Evolutionary conservation across 2,888 invertebrate genomes (phyloP).

Genomic region (Tenthredo livida): DNA sequence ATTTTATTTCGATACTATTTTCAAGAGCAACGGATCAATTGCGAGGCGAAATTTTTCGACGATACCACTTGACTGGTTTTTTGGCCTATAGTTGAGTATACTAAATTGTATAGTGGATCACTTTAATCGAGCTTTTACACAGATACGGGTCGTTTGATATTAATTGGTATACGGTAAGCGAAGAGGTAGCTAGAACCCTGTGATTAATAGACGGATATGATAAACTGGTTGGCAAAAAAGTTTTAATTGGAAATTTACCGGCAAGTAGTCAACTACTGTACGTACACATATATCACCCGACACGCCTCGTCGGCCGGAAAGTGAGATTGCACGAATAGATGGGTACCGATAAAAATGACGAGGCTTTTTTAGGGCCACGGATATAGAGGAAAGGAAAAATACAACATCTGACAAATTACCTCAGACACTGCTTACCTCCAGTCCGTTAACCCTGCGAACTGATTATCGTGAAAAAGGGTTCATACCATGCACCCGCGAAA

Average conservation of each 20-base stretch:
- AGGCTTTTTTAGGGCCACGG: not conserved
- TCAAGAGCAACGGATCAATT: not conserved
- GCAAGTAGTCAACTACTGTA: constrained; percentile 7
- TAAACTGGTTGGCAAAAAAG: constrained; percentile 47
- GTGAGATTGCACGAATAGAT: constrained; percentile 31
- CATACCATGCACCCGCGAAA: not conserved
- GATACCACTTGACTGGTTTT: not conserved
- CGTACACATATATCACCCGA: constrained; percentile 15
- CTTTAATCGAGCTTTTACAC: constrained; percentile 35
- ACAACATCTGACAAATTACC: not conserved
- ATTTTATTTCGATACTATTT: not conserved
- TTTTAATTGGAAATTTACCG: constrained; percentile 51
- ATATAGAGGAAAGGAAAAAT: not conserved
- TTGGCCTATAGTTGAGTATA: not conserved
- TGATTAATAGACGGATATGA: constrained; percentile 46
- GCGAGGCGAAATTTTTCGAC: not conserved
- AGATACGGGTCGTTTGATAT: constrained; percentile 33
- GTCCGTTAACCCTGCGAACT: constrained; percentile 11
- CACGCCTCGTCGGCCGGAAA: constrained; percentile 31
- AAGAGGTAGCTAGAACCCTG: constrained; percentile 9
- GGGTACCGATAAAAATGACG: constrained; percentile 31
- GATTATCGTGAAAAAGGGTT: not conserved
- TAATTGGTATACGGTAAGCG: constrained; percentile 17
- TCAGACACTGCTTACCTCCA: not conserved
- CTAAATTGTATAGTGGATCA: constrained; percentile 4